Conservation (phyloP, 1,140 invertebrate species). For the Cecropterus lyciades region DNA sequence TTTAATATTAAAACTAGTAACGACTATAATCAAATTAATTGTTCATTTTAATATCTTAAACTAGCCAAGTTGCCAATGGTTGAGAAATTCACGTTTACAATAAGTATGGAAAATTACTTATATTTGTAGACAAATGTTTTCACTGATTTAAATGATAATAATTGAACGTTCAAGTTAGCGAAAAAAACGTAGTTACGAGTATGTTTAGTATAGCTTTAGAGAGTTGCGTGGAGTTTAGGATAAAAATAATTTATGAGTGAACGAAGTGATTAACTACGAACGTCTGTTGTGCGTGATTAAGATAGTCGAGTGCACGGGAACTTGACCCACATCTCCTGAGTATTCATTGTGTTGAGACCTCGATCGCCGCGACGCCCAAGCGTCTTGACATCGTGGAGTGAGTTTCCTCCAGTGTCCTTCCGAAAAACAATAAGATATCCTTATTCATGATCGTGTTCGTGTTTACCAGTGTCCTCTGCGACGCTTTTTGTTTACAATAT, state of each 20-base stretch:
- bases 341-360: constrained; percentile 70
- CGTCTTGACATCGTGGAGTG: constrained; percentile 43
- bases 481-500: constrained; percentile 1
- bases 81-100: too few relatives aligned
- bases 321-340: constrained; percentile 75
- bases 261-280: constrained; percentile 11
- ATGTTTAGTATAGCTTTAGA: too few relatives aligned
- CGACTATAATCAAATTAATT: too few relatives aligned
- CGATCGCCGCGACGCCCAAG: constrained; percentile 49
- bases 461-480: constrained; percentile 4
- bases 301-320: constrained; percentile 56
- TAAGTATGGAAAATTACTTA: too few relatives aligned
- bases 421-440: constrained; percentile 40
- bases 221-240: constrained; percentile 13
- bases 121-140: too few relatives aligned
- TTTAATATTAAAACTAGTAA: too few relatives aligned
- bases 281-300: constrained; percentile 50
- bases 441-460: constrained; percentile 27
- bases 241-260: constrained; percentile 16
- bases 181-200: too few relatives aligned
- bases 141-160: too few relatives aligned
- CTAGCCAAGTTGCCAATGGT: too few relatives aligned
- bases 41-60: too few relatives aligned
- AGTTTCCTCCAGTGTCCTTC: constrained; percentile 53
- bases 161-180: too few relatives aligned